Percentiles rank a stretch among this genome's conserved stretches.
phyloP scores from a whole-genome alignment of 2,797 vertebrate genomes.

The Sylvia borin region DNA sequence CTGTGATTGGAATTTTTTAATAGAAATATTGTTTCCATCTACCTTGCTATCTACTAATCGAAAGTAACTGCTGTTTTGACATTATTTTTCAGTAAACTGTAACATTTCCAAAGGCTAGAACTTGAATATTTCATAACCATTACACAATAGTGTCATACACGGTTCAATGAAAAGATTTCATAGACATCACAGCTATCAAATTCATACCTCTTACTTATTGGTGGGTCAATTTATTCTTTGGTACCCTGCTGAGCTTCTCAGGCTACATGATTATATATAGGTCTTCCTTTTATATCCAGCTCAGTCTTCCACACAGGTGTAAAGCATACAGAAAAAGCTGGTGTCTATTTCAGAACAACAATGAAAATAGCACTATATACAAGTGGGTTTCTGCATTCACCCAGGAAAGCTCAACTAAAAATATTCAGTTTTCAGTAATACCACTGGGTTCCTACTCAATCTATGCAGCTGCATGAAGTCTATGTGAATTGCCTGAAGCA shows the following conservation, averaged over 20 bases:
- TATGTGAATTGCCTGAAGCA: neutral
- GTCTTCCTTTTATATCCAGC: neutral
- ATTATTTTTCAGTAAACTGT: neutral
- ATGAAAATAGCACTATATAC: neutral
- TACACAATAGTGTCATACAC: neutral
- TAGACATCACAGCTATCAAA: neutral
- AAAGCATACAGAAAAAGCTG: neutral
- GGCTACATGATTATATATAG: slow-evolving; percentile 3
- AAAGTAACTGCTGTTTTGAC: neutral
- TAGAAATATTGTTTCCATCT: neutral
- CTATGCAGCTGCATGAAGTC: neutral
- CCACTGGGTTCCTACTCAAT: neutral
- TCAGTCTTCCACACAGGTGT: neutral
- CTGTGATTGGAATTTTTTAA: neutral
- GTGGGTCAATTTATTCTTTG: neutral
- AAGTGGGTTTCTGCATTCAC: neutral
- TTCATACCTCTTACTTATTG: neutral
- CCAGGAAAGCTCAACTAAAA: neutral
- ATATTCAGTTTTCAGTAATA: neutral
- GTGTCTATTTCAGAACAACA: neutral
- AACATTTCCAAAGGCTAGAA: neutral
- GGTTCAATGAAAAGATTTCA: neutral
- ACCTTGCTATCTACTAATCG: neutral
- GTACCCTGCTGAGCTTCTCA: neutral
- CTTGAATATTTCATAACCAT: slow-evolving; percentile 2